Percentiles rank a stretch among this genome's conserved stretches.
Conservation (phyloP, 2,888 invertebrate genomes). For the Orthosia cruda region DNA sequence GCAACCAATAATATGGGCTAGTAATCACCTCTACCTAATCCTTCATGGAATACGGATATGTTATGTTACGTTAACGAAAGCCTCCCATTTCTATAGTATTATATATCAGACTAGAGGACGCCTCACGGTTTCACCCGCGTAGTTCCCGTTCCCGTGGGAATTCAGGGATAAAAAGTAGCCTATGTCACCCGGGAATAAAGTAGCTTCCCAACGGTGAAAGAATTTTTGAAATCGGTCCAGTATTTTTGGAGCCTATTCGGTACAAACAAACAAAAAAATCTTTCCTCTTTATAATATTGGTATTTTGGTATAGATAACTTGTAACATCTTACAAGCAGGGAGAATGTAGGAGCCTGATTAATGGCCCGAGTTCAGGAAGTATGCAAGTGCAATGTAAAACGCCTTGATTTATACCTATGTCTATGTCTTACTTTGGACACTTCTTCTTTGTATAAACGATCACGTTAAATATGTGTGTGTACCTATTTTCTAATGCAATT, state of each 20-base stretch:
- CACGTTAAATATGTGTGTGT: conserved; percentile 7
- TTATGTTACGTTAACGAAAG: neutral
- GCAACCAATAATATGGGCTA: too few relatives aligned
- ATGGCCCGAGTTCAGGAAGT: conserved; percentile 52
- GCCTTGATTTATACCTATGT: conserved; percentile 56
- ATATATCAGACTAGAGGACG: too few relatives aligned
- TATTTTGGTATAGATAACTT: too few relatives aligned
- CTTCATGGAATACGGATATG: neutral
- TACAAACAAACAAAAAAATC: too few relatives aligned
- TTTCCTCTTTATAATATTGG: too few relatives aligned
- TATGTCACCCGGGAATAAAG: too few relatives aligned
- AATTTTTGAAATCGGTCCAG: too few relatives aligned
- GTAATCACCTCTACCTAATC: neutral
- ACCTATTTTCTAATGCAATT: conserved; percentile 2
- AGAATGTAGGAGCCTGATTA: conserved; percentile 47
- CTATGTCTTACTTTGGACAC: conserved; percentile 29
- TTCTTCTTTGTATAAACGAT: conserved; percentile 29
- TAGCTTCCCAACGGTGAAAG: too few relatives aligned
- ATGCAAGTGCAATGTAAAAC: conserved; percentile 57
- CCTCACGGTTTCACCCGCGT: too few relatives aligned
- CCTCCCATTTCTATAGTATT: conserved; percentile 2
- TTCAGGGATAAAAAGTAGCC: too few relatives aligned
- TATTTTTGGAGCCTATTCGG: too few relatives aligned
- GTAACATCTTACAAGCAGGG: conserved; percentile 33
- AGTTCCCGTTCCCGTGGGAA: too few relatives aligned